Conservation (phyloP, 2,797 vertebrate genomes). For the Anguilla pacifica region DNA sequence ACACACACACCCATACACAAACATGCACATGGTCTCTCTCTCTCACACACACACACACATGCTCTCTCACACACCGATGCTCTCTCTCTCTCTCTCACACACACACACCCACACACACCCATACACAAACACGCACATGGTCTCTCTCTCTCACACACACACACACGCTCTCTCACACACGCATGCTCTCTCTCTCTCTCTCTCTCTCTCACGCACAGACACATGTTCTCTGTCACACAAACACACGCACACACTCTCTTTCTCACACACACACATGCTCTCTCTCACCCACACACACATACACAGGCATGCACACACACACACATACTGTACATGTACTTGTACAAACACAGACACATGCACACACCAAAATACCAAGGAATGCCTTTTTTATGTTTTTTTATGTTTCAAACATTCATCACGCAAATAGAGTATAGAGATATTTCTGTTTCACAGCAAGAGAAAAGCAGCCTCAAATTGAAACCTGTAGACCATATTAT, state of each 20-base stretch:
- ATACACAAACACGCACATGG: neutral
- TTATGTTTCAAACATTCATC: too few relatives aligned
- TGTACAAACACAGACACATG: neutral
- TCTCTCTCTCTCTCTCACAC: too few relatives aligned
- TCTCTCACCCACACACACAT: constrained; percentile 44
- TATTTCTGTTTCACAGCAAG: too few relatives aligned
- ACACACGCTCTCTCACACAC: too few relatives aligned
- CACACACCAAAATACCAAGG: neutral
- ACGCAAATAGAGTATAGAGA: too few relatives aligned
- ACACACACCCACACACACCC: neutral
- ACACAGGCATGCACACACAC: constrained; percentile 38
- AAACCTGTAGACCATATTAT: too few relatives aligned
- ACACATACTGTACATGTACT: too few relatives aligned
- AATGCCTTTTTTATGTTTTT: too few relatives aligned
- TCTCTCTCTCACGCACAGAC: neutral
- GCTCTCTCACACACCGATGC: neutral
- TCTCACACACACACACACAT: too few relatives aligned
- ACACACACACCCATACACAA: neutral
- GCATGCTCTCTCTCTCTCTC: neutral
- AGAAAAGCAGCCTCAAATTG: too few relatives aligned
- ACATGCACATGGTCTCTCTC: too few relatives aligned
- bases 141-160: neutral
- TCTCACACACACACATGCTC: neutral
- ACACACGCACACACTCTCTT: neutral
- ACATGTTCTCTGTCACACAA: neutral